These are phyloP conservation scores for Oceanodroma tethys DNA, from an alignment of 2,113 vertebrate species.

Conservation along the genomic window DNA sequence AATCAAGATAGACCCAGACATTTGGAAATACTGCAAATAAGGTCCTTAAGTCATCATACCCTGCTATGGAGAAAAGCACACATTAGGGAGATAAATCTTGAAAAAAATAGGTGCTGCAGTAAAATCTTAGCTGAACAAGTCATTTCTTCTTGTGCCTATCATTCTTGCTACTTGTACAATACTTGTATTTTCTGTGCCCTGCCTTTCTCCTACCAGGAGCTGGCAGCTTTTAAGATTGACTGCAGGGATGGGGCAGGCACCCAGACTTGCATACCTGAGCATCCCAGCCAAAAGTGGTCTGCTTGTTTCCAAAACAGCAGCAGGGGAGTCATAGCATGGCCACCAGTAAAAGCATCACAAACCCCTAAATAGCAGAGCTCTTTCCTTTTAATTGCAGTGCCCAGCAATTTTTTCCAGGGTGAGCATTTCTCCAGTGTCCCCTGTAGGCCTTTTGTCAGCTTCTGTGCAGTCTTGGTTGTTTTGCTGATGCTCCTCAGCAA, in stretches of 20 bases:
- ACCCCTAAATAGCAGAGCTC: neutral
- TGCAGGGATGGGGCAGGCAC: neutral
- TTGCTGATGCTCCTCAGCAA: neutral
- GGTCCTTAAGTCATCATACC: neutral
- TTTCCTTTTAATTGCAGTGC: constrained; percentile 6
- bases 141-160: neutral
- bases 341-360: neutral
- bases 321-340: neutral
- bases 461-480: neutral
- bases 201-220: neutral
- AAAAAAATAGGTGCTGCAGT: neutral
- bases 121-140: neutral
- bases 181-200: neutral
- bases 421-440: neutral
- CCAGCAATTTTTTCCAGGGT: neutral
- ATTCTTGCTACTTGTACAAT: neutral
- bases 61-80: neutral
- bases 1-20: neutral
- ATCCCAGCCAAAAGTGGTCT: neutral
- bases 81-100: neutral
- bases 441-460: constrained; percentile 7
- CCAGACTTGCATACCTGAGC: neutral
- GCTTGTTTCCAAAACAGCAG: neutral
- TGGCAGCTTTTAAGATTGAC: neutral
- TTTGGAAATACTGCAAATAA: neutral